Percentiles rank a stretch among this genome's conserved stretches.
These are phyloP conservation scores for Fulica atra DNA, from an alignment of 2,113 vertebrate genomes.

Conservation along the genomic window DNA sequence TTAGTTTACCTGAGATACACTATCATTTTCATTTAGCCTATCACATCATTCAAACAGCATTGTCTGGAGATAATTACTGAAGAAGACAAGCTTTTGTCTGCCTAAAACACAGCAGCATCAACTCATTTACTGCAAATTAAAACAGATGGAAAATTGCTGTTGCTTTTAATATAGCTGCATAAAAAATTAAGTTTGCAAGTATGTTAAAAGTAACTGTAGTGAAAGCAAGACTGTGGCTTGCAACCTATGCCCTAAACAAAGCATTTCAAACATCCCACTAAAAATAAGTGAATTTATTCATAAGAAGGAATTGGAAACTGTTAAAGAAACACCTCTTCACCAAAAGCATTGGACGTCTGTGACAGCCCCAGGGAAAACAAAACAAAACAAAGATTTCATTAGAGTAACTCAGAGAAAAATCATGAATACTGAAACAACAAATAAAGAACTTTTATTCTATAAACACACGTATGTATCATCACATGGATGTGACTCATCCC, in stretches of 20 bases:
- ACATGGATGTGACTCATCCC: not conserved
- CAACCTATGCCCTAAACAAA: not conserved
- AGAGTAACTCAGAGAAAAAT: not conserved
- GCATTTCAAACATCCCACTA: not conserved
- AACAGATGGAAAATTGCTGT: not conserved
- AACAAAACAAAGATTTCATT: not conserved
- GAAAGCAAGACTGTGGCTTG: not conserved
- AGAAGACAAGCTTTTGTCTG: not conserved
- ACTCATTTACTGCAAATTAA: slow-evolving; percentile 32
- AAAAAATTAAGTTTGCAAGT: not conserved
- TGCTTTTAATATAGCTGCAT: not conserved
- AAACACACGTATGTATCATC: not conserved
- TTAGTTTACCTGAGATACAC: not conserved
- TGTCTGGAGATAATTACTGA: slow-evolving; percentile 12
- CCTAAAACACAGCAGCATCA: not conserved
- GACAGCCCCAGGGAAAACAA: not conserved
- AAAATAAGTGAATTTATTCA: not conserved
- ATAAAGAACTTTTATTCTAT: not conserved
- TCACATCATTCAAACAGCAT: not conserved
- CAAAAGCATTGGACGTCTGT: not conserved
- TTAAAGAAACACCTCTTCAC: not conserved
- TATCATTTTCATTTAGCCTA: slow-evolving; percentile 27
- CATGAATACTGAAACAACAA: not conserved
- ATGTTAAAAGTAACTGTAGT: not conserved
- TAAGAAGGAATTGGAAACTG: not conserved